These are phyloP conservation scores for Drosophila gunungcola DNA, from an alignment of 1,140 invertebrate species.

Conservation along the genomic window DNA sequence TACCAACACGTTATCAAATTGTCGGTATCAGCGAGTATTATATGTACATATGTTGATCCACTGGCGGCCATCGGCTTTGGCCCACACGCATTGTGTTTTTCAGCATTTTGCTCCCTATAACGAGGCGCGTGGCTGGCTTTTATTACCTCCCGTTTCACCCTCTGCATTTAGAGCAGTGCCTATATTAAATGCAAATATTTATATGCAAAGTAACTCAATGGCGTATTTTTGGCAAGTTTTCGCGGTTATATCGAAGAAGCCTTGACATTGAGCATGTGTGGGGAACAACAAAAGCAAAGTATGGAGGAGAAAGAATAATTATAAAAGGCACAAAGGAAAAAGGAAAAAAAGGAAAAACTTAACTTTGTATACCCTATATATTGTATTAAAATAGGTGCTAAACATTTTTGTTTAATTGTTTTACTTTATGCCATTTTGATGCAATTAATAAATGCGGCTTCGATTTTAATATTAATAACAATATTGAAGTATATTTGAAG, in stretches of 20 bases:
- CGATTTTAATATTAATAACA: no score
- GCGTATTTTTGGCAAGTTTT: conserved; percentile 36
- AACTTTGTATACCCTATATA: not conserved
- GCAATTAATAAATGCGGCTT: no score
- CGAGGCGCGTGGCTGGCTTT: conserved; percentile 29
- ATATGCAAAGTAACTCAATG: conserved; percentile 37
- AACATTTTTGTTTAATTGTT: not conserved
- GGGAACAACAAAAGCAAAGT: conserved; percentile 22
- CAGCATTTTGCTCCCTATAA: conserved; percentile 7
- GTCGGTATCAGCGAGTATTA: conserved; percentile 31
- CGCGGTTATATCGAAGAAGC: conserved; percentile 15
- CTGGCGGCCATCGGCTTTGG: conserved; percentile 35
- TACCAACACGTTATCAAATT: conserved; percentile 31
- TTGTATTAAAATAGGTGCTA: no score
- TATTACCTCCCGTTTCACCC: conserved; percentile 11
- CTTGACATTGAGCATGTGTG: conserved; percentile 69
- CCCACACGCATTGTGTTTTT: conserved; percentile 5
- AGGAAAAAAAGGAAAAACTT: not conserved
- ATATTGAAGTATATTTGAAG: not conserved
- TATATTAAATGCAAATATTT: conserved; percentile 40
- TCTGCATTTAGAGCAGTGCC: conserved; percentile 9
- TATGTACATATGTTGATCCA: conserved; percentile 15
- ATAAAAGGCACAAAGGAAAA: conserved; percentile 17
- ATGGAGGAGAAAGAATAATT: conserved; percentile 23
- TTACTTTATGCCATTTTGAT: no score